Evolutionary conservation across 1,140 invertebrate genomes (phyloP), one percentile per base, ranked within the genome.

Genomic region (Sitobion miscanthi): DNA sequence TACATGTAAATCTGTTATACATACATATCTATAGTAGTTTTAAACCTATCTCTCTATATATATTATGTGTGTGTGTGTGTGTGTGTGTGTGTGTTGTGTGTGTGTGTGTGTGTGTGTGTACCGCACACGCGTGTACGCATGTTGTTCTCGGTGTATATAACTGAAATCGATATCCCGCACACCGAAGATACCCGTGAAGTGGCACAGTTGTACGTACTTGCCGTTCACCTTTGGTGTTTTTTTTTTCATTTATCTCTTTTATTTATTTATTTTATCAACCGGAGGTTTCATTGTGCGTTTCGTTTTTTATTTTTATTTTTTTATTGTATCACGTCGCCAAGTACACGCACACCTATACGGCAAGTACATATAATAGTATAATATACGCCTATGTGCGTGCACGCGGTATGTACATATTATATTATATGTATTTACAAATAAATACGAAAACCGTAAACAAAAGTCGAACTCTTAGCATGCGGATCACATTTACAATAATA

Each of bases 131-230:
- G n/a, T 77, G 62, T 77, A 77, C 62, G 62, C 62, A 77, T 17
- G 62, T n/a, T 45, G 83, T 85, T 85, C 23, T 45, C 83, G 23
- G 83, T 42, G 83, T 45, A 14, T 25, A 42, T 83, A 21, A 49
- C 35, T 45, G 87, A 54, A 89, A 89, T 89, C 87, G 87, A 89
- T 89, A 89, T 57, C 87, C 86, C 45, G n/a, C n/a, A 38, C n/a
- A 7, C 52, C 49, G 52, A 89, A 89, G 87, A 89, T 89, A 89
- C 87, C 87, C 52, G 49, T 89, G 87, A 89, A 89, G 87, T 89
- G 87, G 49, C 87, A 25, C 87, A 38, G 87, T 89, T 54, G 14
- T 77, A 77, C 17, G 62, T 17, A n/a, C 62, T 77, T 77, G 62
- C n/a, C n/a, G 62, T 77, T 77, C 49, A 89, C 47, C 9, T 54